Evolutionary conservation across 1,140 invertebrate genomes (phyloP).

Genomic region (Telenomus remus): DNA sequence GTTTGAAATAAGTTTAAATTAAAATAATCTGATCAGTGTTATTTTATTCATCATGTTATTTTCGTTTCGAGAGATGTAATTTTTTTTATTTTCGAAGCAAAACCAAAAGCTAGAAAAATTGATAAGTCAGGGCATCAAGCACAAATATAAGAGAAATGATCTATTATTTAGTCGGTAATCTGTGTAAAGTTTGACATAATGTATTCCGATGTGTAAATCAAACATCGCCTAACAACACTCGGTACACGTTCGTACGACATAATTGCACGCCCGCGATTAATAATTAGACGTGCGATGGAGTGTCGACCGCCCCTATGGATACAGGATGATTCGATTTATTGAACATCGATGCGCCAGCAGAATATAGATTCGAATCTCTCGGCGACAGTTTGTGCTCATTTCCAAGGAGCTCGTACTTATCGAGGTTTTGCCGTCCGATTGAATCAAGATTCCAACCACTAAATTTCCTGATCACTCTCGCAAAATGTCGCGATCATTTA

Average conservation of each 20-base stretch:
- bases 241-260: constrained; percentile 62
- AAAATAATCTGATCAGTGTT: too few species aligned
- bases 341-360: constrained; percentile 56
- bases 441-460: constrained; percentile 55
- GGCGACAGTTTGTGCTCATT: constrained; percentile 54
- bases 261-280: constrained; percentile 71
- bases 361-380: constrained; percentile 63
- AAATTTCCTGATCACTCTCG: constrained; percentile 54
- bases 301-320: constrained; percentile 63
- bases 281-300: constrained; percentile 72
- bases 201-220: constrained; percentile 54
- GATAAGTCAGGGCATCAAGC: too few species aligned
- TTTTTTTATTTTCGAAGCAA: too few species aligned
- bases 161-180: constrained; percentile 20
- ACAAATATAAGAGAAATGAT: too few species aligned
- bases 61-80: too few species aligned
- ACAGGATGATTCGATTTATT: constrained; percentile 71
- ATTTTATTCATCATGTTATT: too few species aligned
- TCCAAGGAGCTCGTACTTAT: constrained; percentile 54
- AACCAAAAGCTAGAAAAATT: too few species aligned
- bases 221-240: constrained; percentile 60
- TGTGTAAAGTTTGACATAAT: constrained; percentile 48
- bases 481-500: constrained; percentile 47
- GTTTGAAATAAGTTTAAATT: too few species aligned
- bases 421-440: constrained; percentile 52